Evolutionary conservation across 1,140 invertebrate genomes (phyloP), one percentile per base, ranked within the genome.

Genomic region (Drosophila bocki): DNA sequence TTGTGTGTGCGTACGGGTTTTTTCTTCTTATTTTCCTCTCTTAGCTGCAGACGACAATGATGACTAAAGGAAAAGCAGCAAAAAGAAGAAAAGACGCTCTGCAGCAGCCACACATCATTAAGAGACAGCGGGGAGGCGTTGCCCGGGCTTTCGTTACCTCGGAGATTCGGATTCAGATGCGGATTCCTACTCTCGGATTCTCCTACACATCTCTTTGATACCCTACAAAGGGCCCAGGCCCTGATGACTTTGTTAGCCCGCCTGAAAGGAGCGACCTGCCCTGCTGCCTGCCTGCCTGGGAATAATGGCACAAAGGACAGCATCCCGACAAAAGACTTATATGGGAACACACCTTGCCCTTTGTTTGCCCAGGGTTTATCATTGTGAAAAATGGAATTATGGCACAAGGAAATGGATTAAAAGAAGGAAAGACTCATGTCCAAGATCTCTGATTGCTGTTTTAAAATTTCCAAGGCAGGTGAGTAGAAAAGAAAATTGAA

Each of bases 71-170:
- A 59, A 60, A 77, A 61, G 42, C 44, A 50, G 44, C 48, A 37
- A 39, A 41, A 39, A 42, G 54, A 76, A 76, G 37, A 72, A 71
- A 58, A 59, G 68, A 72, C 45, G 87, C 84, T 87, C 80, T 88
- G 84, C 83, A 79, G 81, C 81, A 82, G 80, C 80, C 80, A 88
- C 84, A 88, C 83, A 90, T 88, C 84, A 88, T 88, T 88, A 88
- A 65, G 80, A 81, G 85, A 78, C 85, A 83, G 80, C 80, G 71
- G 82, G 82, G 75, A 78, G 75, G 75, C 75, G 75, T 77, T 77
- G 64, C 74, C 72, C 50, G 56, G 63, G 50, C 75, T 78, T 78
- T 77, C 75, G 75, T 78, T 77, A 54, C 72, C 74, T 77, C 75
- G 29, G 63, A 48, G 50, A 37, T 33, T 41, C 47, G 17, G 63